phyloP scores from a whole-genome alignment of 1,140 invertebrate species.

The Tetramorium parvispinum region DNA sequence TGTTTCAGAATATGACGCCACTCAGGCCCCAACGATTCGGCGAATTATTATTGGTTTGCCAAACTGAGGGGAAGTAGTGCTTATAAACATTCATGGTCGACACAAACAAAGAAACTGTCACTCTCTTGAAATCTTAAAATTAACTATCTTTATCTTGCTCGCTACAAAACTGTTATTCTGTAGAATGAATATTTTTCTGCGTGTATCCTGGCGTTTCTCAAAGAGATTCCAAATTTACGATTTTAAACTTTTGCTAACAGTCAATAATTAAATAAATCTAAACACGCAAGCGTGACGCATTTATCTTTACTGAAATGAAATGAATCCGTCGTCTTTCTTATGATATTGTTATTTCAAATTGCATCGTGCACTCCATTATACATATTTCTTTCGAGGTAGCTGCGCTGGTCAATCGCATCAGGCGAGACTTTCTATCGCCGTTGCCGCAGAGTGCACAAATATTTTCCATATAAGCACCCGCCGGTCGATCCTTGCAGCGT shows the following conservation, averaged over 20 bases:
- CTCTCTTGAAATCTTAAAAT: too few relatives aligned
- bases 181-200: too few relatives aligned
- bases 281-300: background rate
- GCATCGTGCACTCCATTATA: background rate
- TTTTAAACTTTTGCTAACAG: background rate
- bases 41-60: too few relatives aligned
- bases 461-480: constrained; percentile 24
- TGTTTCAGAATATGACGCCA: too few relatives aligned
- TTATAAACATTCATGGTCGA: too few relatives aligned
- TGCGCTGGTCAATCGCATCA: constrained; percentile 7
- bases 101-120: too few relatives aligned
- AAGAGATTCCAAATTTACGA: background rate
- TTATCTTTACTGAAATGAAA: background rate
- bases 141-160: too few relatives aligned
- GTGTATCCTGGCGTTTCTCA: background rate
- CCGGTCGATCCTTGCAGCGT: background rate
- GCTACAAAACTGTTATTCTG: too few relatives aligned
- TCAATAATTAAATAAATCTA: background rate
- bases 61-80: too few relatives aligned
- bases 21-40: too few relatives aligned
- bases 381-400: background rate
- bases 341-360: background rate
- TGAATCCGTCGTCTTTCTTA: too few relatives aligned
- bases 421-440: background rate
- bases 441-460: constrained; percentile 22